phyloP scores from a whole-genome alignment of 2,888 invertebrate genomes.

The Stictocephala bisonia region DNA sequence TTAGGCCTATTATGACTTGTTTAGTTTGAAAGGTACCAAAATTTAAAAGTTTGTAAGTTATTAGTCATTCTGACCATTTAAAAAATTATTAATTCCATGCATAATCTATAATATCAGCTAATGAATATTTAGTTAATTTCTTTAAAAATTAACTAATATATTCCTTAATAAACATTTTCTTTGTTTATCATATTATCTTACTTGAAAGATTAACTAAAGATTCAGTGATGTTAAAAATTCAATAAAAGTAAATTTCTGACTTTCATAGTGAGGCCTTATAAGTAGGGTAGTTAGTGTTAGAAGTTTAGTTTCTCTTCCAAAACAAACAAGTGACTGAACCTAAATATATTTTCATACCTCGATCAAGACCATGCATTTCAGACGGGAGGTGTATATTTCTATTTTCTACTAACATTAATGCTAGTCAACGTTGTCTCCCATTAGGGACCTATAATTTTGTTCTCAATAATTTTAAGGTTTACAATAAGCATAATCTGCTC shows the following conservation, averaged over 20 bases:
- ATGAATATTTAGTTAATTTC: no score
- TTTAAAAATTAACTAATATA: no score
- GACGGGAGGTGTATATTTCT: constrained; percentile 41
- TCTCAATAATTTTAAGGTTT: constrained; percentile 27
- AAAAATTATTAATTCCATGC: no score
- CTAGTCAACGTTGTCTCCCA: constrained; percentile 34
- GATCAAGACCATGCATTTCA: constrained; percentile 40
- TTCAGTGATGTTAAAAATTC: no score
- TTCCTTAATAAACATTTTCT: no score
- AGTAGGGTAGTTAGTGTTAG: constrained; percentile 38
- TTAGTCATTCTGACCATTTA: no score
- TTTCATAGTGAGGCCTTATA: constrained; percentile 44
- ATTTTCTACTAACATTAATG: constrained; percentile 48
- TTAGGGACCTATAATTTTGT: constrained; percentile 32
- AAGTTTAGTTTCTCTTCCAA: constrained; percentile 25
- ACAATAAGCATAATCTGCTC: constrained; percentile 21
- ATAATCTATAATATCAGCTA: no score
- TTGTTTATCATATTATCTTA: no score
- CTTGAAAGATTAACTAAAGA: no score
- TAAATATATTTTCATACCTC: constrained; percentile 45
- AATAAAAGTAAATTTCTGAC: constrained; percentile 28
- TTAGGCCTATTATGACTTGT: no score
- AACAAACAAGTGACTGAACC: constrained; percentile 27
- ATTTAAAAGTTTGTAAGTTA: no score
- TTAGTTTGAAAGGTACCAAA: no score